phyloP scores from a whole-genome alignment of 2,888 invertebrate species.

The Xylota segnis region DNA sequence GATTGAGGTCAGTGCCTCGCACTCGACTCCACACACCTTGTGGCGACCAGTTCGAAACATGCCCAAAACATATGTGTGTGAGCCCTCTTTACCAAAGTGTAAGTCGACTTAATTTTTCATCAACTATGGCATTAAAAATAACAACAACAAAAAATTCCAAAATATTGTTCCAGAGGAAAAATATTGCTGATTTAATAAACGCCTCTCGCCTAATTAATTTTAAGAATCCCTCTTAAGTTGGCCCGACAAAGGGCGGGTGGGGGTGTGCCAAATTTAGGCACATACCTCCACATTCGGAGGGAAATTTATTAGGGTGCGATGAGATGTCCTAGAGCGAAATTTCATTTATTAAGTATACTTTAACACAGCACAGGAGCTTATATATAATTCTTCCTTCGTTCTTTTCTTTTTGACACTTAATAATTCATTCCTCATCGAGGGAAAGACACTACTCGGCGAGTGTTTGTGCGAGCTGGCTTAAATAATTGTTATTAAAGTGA shows the following conservation, averaged over 20 bases:
- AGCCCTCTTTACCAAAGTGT: not conserved
- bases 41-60: not conserved
- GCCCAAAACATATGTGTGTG: not conserved
- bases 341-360: constrained; percentile 28
- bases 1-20: constrained; percentile 10
- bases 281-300: constrained; percentile 2
- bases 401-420: constrained; percentile 25
- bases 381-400: not conserved
- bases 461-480: not conserved
- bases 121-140: constrained; percentile 10
- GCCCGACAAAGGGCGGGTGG: not conserved
- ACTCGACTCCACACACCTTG: not conserved
- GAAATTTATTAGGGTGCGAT: constrained; percentile 38
- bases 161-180: constrained; percentile 9
- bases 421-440: constrained; percentile 16
- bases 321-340: constrained; percentile 41
- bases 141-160: not conserved
- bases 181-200: constrained; percentile 45
- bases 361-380: not conserved
- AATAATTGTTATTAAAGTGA: constrained; percentile 13
- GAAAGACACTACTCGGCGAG: not conserved
- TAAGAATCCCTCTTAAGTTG: constrained; percentile 25
- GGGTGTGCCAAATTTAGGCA: not conserved
- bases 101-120: constrained; percentile 1
- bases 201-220: constrained; percentile 49